Conservation (phyloP, 1,140 invertebrate genomes). For the Triops cancriformis region DNA sequence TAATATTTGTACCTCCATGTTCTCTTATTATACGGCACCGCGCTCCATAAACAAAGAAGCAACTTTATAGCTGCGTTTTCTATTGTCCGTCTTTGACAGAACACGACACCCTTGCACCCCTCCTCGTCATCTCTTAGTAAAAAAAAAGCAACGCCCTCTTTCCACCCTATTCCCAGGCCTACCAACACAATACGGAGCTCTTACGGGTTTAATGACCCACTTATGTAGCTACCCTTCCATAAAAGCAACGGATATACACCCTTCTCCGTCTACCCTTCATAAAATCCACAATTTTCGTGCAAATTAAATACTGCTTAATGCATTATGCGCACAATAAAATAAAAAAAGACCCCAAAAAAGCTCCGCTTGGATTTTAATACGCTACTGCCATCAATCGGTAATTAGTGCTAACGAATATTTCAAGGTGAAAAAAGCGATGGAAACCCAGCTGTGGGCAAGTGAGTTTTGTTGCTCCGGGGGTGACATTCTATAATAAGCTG, state of each 20-base stretch:
- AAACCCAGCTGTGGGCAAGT: neutral
- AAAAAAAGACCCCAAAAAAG: no score
- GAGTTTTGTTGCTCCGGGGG: neutral
- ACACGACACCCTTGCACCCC: neutral
- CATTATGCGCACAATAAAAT: no score
- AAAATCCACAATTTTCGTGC: neutral
- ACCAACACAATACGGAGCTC: neutral
- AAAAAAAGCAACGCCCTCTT: neutral
- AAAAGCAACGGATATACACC: neutral
- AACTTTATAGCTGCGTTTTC: no score
- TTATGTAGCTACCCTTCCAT: neutral
- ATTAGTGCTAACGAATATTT: neutral
- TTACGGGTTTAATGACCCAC: neutral
- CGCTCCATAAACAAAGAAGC: no score
- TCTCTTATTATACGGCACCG: no score
- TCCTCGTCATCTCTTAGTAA: neutral
- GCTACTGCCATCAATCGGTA: no score
- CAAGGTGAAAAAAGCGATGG: neutral
- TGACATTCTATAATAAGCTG: conserved; percentile 2
- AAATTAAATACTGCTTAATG: no score
- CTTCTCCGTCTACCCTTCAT: neutral
- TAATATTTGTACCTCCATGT: no score
- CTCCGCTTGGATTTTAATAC: no score
- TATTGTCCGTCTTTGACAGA: no score
- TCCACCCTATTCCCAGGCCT: neutral